phyloP scores from a whole-genome alignment of 92 coral and sea anemone species.

The Heliopora coerulea region DNA sequence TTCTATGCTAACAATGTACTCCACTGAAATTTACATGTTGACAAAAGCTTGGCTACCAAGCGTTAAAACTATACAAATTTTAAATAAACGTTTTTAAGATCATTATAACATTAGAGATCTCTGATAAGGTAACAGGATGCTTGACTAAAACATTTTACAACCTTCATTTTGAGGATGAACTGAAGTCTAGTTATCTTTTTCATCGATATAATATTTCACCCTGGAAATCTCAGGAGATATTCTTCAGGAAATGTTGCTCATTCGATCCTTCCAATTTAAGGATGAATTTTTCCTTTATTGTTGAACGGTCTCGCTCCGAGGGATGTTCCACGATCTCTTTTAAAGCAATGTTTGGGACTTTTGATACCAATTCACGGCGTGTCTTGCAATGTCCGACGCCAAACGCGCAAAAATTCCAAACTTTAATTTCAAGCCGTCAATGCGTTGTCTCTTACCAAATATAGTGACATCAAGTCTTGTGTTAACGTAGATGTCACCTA shows the following conservation, averaged over 20 bases:
- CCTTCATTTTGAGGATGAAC: too few relatives aligned
- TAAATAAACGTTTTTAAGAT: conserved; percentile 17
- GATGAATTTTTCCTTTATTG: too few relatives aligned
- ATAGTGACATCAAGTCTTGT: conserved; percentile 86
- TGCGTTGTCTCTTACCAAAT: conserved; percentile 80
- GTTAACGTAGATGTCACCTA: conserved; percentile 63
- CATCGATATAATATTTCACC: too few relatives aligned
- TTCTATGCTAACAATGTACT: background rate
- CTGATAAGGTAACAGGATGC: background rate
- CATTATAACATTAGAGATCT: background rate
- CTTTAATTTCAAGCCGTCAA: conserved; percentile 67
- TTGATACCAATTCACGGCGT: conserved; percentile 91
- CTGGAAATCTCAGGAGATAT: background rate
- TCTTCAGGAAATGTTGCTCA: too few relatives aligned
- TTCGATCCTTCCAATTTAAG: too few relatives aligned
- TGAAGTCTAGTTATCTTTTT: conserved; percentile 4
- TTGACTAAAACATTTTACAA: background rate
- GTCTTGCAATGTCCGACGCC: conserved; percentile 84
- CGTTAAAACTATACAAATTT: background rate
- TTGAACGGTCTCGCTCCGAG: too few relatives aligned
- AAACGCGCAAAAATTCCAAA: conserved; percentile 80
- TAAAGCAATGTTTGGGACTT: conserved; percentile 38
- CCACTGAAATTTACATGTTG: background rate
- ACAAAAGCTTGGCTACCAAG: conserved; percentile 44
- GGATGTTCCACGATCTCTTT: background rate